Conservation (phyloP, 2,797 vertebrate genomes). For the Hyperoplus lanceolatus region DNA sequence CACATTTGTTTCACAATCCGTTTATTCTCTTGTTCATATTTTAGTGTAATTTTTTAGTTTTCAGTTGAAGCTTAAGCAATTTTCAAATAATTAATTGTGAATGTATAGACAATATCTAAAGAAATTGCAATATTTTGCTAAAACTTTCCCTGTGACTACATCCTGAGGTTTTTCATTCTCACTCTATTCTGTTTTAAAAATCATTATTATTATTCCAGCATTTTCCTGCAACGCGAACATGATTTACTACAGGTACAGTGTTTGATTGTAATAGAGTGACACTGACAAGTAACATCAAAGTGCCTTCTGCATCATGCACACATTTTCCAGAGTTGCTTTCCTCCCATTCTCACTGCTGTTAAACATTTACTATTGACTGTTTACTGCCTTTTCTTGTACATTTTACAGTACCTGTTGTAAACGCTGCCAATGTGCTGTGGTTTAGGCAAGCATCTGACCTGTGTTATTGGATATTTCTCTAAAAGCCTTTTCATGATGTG, state of each 20-base stretch:
- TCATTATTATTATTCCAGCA: not conserved
- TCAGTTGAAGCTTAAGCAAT: not conserved
- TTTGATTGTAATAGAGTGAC: slow-evolving; percentile 32
- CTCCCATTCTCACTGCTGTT: slow-evolving; percentile 26
- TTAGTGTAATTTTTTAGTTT: not conserved
- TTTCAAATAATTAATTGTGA: not conserved
- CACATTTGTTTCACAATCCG: not conserved
- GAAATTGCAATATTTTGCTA: not conserved
- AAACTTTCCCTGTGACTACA: not conserved
- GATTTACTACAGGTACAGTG: not conserved
- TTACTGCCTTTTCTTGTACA: slow-evolving; percentile 53
- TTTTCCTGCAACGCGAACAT: not conserved
- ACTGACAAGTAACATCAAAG: slow-evolving; percentile 45
- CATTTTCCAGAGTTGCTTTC: slow-evolving; percentile 18
- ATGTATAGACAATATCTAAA: not conserved
- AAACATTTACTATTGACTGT: slow-evolving; percentile 59
- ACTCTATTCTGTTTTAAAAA: not conserved
- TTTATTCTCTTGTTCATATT: slow-evolving; percentile 1
- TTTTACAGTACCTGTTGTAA: slow-evolving; percentile 61
- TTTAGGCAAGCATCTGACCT: slow-evolving; percentile 55
- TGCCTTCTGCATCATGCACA: slow-evolving; percentile 19
- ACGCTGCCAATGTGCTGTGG: slow-evolving; percentile 39
- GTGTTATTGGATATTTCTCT: slow-evolving; percentile 68
- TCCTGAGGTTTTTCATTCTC: not conserved
- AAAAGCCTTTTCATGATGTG: slow-evolving; percentile 78